Evolutionary conservation across 2,888 invertebrate species (phyloP), one percentile per base, ranked within the genome.

Genomic region (Patella pellucida): DNA sequence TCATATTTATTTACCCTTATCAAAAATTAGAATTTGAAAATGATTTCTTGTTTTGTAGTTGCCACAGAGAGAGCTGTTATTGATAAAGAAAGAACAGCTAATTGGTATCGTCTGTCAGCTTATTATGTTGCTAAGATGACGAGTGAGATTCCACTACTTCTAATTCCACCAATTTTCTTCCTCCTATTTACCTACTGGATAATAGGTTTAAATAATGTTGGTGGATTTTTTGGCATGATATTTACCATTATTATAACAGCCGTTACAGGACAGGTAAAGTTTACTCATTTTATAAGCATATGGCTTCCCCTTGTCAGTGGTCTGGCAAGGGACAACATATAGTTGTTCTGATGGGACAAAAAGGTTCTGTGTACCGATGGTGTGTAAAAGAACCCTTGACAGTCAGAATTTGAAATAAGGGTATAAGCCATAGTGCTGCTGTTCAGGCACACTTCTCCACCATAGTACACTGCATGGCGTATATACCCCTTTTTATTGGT

Each of bases 101-200:
- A 95, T 71, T 94, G 95, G 72, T 96, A 96, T 89, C 92, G 95
- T 74, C 92, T 96, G 72, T 95, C 95, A 12, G 95, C 95, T 56
- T 96, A 95, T 89, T 95, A 95, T 91, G 90, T 95, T 88, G 95
- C 95, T 79, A 95, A 95, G 92, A 95, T 95, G 95, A 93, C 94
- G 78, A 95, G 95, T 78, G 95, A 96, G 91, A 90, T 95, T 84
- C 95, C 95, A 14, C 90, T 95, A 81, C 94, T 95, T 62, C 93
- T 95, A 84, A 94, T 95, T 69, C 92, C 95, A 86, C 95, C 95
- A 76, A 94, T 95, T 69, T 93, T 95, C 86, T 95, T 95, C 92
- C 94, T 95, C 89, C 91, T 94, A 86, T 94, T 95, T 84, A 94
- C 94, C 79, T 95, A 95, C 91, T 95, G 95, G 84, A 94, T 95